A percentile compares a stretch with the other conserved stretches of the same genome.
Conservation (phyloP, 1,140 invertebrate species). For the Meteorus sp. region DNA sequence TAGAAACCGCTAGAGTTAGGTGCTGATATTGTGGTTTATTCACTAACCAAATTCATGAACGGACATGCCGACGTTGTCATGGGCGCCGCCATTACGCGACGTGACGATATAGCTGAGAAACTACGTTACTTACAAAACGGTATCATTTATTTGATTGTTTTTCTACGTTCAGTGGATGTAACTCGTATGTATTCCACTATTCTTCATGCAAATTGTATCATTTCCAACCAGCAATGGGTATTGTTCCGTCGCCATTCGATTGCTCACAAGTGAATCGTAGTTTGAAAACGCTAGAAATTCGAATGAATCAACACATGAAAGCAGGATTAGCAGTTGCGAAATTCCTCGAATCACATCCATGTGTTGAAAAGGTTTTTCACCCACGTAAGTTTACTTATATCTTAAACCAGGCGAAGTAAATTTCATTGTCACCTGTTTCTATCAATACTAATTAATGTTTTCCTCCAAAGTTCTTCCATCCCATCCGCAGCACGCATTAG, state of each 20-base stretch:
- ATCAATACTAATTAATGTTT: not conserved
- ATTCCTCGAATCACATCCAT: conserved; percentile 77
- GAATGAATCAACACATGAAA: conserved; percentile 88
- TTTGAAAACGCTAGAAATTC: conserved; percentile 88
- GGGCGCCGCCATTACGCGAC: conserved; percentile 82
- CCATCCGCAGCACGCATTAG: conserved; percentile 88
- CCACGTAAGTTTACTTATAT: conserved; percentile 64
- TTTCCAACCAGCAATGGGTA: conserved; percentile 73
- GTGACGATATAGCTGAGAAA: conserved; percentile 71
- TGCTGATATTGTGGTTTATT: conserved; percentile 91
- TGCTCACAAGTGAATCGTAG: conserved; percentile 93
- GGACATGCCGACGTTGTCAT: conserved; percentile 98
- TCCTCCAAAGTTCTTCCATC: conserved; percentile 74
- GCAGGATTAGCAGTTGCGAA: conserved; percentile 78
- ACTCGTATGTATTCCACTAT: too few relatives aligned
- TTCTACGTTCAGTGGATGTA: too few relatives aligned
- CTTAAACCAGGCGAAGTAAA: too few relatives aligned
- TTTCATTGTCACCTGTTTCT: too few relatives aligned
- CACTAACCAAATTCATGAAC: conserved; percentile 98
- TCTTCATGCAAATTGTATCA: too few relatives aligned
- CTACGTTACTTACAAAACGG: conserved; percentile 90
- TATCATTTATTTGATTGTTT: conserved; percentile 51
- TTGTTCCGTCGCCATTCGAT: conserved; percentile 95
- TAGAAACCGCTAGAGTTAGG: conserved; percentile 88
- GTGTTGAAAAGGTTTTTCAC: conserved; percentile 82